A percentile compares a stretch with the other conserved stretches of the same genome.
Conservation (phyloP, 2,888 invertebrate genomes). For the Hypselothyrea guttata region DNA sequence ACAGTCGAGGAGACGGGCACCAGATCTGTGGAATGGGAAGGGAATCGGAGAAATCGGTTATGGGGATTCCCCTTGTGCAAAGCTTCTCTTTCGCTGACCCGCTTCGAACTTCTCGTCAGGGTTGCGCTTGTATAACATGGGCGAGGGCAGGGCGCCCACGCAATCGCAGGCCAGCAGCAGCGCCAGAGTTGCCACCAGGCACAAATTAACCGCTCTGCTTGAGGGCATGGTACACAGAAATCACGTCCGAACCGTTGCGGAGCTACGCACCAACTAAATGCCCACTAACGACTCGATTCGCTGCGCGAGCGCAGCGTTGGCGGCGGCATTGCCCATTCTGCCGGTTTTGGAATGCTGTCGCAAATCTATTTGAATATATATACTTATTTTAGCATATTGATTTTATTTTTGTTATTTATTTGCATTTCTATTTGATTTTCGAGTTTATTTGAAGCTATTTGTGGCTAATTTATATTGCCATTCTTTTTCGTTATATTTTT, state of each 20-base stretch:
- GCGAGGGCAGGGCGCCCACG: constrained; percentile 73
- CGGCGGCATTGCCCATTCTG: no score
- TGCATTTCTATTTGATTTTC: no score
- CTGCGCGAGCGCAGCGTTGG: constrained; percentile 20
- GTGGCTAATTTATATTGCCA: no score
- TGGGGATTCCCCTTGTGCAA: neutral
- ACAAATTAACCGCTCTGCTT: constrained; percentile 3
- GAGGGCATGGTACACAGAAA: constrained; percentile 8
- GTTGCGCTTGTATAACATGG: constrained; percentile 84
- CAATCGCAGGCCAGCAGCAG: constrained; percentile 48
- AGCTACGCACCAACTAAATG: constrained; percentile 35
- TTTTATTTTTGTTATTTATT: no score
- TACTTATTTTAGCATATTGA: no score
- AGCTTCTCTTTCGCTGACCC: constrained; percentile 74
- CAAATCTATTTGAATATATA: no score
- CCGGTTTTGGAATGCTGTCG: no score
- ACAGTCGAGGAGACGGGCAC: constrained; percentile 87
- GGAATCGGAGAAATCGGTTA: no score
- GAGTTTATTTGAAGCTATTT: no score
- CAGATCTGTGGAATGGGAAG: constrained; percentile 83
- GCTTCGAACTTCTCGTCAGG: constrained; percentile 83
- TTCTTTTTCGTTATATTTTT: no score
- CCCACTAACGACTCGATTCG: neutral
- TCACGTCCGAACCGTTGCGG: constrained; percentile 32
- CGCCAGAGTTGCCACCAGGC: constrained; percentile 38